Conservation (phyloP, 2,113 vertebrate species). For the Myrmophylax atrothorax region DNA sequence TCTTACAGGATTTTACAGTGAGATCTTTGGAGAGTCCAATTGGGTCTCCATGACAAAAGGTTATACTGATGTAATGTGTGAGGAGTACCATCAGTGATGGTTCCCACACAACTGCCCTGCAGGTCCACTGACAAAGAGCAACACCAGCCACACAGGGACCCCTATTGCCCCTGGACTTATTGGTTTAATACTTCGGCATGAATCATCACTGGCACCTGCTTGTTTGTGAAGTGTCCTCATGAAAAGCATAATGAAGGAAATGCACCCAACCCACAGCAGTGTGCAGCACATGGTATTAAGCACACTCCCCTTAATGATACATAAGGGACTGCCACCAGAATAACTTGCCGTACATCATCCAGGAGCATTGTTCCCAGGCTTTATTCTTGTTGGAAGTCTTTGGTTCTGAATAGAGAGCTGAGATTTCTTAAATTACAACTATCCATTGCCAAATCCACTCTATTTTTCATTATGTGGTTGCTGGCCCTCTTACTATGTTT, state of each 20-base stretch:
- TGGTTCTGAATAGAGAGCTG: not conserved
- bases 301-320: not conserved
- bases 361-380: not conserved
- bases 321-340: not conserved
- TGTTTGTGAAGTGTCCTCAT: not conserved
- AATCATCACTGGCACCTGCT: not conserved
- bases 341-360: not conserved
- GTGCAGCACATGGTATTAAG: not conserved
- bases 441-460: not conserved
- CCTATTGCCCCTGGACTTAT: not conserved
- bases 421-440: slow-evolving; percentile 12
- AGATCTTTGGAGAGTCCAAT: not conserved
- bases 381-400: slow-evolving; percentile 21
- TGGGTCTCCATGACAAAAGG: not conserved
- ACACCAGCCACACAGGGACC: not conserved
- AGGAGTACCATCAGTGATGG: not conserved
- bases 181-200: not conserved
- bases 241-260: not conserved
- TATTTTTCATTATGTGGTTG: not conserved
- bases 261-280: not conserved
- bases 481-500: not conserved
- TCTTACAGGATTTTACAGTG: not conserved
- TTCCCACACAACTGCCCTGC: not conserved
- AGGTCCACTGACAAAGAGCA: not conserved
- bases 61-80: not conserved